Conservation (phyloP, 2,113 vertebrate genomes). For the Forbesichthys agassizii region DNA sequence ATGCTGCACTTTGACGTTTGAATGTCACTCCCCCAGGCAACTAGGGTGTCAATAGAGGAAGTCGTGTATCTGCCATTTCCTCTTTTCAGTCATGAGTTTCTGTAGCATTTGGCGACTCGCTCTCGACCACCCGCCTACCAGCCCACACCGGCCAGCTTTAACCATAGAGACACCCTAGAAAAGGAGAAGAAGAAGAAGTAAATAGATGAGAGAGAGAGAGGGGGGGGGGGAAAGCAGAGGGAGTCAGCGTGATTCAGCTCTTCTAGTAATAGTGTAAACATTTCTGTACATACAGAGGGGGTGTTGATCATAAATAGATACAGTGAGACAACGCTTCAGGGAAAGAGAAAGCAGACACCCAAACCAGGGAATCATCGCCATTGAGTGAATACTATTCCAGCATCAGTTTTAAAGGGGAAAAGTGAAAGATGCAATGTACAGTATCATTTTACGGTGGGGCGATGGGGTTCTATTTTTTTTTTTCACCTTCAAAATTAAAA, state of each 20-base stretch:
- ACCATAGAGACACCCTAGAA: slow-evolving; percentile 42
- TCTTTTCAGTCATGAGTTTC: slow-evolving; percentile 73
- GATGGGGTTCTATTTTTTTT: neutral
- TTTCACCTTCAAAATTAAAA: neutral
- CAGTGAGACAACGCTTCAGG: slow-evolving; percentile 60
- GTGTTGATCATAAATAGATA: slow-evolving; percentile 68
- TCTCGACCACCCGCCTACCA: slow-evolving; percentile 62
- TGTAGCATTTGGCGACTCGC: slow-evolving; percentile 64
- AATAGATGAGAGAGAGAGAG: neutral
- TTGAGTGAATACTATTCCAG: slow-evolving; percentile 55
- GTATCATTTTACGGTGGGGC: neutral
- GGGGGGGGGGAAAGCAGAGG: slow-evolving; percentile 1
- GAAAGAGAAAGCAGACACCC: slow-evolving; percentile 67
- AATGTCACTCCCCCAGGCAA: slow-evolving; percentile 39
- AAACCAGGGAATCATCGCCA: slow-evolving; percentile 37
- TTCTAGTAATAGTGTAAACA: slow-evolving; percentile 58
- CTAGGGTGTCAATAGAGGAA: slow-evolving; percentile 74
- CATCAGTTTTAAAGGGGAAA: slow-evolving; percentile 40
- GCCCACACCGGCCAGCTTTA: slow-evolving; percentile 40
- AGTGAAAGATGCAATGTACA: neutral
- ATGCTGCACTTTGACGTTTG: slow-evolving; percentile 32
- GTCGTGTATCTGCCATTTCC: slow-evolving; percentile 70
- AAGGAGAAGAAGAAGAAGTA: slow-evolving; percentile 12
- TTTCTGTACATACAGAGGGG: slow-evolving; percentile 55
- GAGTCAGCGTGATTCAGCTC: slow-evolving; percentile 66